Percentiles rank a stretch among this genome's conserved stretches.
Evolutionary conservation across 2,888 invertebrate species (phyloP).

Genomic region (Frankliniella intonsa): DNA sequence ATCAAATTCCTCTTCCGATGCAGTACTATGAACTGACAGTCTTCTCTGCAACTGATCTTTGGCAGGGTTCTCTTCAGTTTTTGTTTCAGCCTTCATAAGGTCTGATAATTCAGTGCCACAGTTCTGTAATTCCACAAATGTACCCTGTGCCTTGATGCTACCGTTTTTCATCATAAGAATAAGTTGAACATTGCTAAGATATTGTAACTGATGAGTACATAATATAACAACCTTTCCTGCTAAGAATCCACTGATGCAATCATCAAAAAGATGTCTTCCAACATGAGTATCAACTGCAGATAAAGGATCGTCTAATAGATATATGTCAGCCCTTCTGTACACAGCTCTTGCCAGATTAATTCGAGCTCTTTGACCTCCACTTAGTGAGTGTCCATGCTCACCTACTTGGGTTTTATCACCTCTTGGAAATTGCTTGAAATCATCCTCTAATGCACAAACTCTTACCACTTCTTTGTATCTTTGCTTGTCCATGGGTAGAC

Average conservation of each 20-base stretch:
- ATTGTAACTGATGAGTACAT: slow-evolving; percentile 79
- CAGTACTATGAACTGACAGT: slow-evolving; percentile 26
- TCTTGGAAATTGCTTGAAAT: slow-evolving; percentile 67
- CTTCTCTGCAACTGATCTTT: slow-evolving; percentile 10
- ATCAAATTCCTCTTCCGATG: slow-evolving; percentile 38
- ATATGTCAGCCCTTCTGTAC: slow-evolving; percentile 53
- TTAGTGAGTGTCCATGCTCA: slow-evolving; percentile 73
- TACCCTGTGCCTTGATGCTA: slow-evolving; percentile 50
- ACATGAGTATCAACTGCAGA: slow-evolving; percentile 55
- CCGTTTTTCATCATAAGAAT: slow-evolving; percentile 50
- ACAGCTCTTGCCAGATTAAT: slow-evolving; percentile 49
- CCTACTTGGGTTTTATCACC: slow-evolving; percentile 74
- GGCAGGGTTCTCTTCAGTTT: slow-evolving; percentile 42
- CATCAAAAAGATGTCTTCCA: slow-evolving; percentile 52
- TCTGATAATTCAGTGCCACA: slow-evolving; percentile 74
- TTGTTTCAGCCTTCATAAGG: slow-evolving; percentile 53
- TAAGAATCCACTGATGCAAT: slow-evolving; percentile 52
- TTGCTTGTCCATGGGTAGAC: slow-evolving; percentile 53
- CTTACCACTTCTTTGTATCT: slow-evolving; percentile 63
- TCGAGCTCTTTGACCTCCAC: slow-evolving; percentile 77
- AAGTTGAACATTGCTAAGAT: slow-evolving; percentile 61
- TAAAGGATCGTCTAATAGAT: slow-evolving; percentile 55
- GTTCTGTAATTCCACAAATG: slow-evolving; percentile 65
- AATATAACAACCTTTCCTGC: slow-evolving; percentile 65
- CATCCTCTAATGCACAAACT: slow-evolving; percentile 60